Evolutionary conservation across 1,140 invertebrate species (phyloP).

Genomic region (Phymastichus coffea): DNA sequence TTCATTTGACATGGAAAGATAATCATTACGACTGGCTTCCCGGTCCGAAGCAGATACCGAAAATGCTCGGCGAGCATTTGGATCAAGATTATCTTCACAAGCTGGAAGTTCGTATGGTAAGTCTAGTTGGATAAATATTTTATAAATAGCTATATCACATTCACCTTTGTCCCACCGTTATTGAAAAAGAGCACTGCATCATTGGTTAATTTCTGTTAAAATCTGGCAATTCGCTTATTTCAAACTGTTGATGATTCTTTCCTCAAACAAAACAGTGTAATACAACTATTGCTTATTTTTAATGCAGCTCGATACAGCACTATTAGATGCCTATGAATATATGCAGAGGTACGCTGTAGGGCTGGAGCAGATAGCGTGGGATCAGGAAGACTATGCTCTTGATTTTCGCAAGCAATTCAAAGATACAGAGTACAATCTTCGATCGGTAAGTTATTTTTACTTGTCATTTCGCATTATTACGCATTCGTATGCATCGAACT

Average conservation of each 20-base stretch:
- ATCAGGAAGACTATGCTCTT: conserved; percentile 58
- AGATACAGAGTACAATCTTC: conserved; percentile 60
- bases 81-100: conserved; percentile 48
- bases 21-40: conserved; percentile 61
- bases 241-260: no score
- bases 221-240: no score
- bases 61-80: conserved; percentile 53
- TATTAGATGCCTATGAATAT: conserved; percentile 61
- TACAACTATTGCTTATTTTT: conserved; percentile 23
- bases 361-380: conserved; percentile 67
- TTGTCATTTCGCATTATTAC: no score
- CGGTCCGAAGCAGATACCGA: conserved; percentile 51
- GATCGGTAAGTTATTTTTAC: conserved; percentile 59
- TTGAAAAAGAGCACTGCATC: no score
- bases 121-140: no score
- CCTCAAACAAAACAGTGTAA: no score
- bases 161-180: no score
- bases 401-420: conserved; percentile 60
- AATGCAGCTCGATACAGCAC: conserved; percentile 58
- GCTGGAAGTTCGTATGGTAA: conserved; percentile 52
- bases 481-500: no score
- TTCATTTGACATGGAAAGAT: conserved; percentile 54
- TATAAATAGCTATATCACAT: no score
- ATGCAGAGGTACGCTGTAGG: conserved; percentile 68
- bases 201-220: no score